Evolutionary conservation across 2,797 vertebrate species (phyloP).

Genomic region (Dicrostonyx torquatus): DNA sequence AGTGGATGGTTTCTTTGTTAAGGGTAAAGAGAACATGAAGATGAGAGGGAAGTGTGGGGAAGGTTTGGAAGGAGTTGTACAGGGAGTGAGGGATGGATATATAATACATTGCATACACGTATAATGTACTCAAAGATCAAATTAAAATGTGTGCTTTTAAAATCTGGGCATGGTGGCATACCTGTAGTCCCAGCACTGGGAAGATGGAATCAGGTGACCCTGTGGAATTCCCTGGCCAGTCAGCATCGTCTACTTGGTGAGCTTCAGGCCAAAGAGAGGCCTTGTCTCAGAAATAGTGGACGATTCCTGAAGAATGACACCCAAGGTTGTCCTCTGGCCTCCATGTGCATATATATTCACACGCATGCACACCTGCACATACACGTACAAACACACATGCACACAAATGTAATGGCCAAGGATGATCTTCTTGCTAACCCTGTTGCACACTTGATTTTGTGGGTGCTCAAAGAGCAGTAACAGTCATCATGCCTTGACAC

Average conservation of each 20-base stretch:
- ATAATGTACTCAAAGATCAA: neutral
- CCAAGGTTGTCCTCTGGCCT: neutral
- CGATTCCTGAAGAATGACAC: neutral
- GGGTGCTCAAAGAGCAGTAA: slow-evolving; percentile 41
- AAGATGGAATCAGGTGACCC: neutral
- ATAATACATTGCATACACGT: neutral
- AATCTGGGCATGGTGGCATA: neutral
- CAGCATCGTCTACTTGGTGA: neutral
- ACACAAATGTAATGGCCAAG: neutral
- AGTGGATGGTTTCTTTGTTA: neutral
- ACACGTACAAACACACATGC: neutral
- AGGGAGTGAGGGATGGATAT: neutral
- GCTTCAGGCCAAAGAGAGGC: neutral
- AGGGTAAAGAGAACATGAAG: neutral
- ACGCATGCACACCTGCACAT: neutral
- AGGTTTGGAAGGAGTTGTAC: neutral
- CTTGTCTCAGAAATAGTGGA: neutral
- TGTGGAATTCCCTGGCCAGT: neutral
- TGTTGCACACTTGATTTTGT: slow-evolving; percentile 56
- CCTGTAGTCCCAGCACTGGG: neutral
- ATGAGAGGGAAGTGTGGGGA: too few species aligned
- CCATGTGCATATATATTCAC: neutral
- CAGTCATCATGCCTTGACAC: slow-evolving; percentile 50
- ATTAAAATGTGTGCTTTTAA: neutral
- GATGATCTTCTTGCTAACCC: slow-evolving; percentile 6